These are phyloP conservation scores for Eurystomus glaucurus DNA, from an alignment of 2,797 vertebrate genomes.

Conservation along the genomic window DNA sequence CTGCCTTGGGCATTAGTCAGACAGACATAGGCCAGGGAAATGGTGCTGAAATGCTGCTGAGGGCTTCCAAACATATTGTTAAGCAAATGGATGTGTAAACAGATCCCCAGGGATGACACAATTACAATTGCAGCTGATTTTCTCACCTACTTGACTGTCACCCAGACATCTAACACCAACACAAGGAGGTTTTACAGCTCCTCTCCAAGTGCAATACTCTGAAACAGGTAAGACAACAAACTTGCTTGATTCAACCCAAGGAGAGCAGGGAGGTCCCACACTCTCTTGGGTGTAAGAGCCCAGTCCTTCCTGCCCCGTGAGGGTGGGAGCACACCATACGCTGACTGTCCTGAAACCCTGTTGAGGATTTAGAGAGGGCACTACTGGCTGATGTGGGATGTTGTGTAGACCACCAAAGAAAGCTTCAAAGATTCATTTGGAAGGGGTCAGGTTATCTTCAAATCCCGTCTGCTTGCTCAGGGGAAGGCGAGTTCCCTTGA, in stretches of 20 bases:
- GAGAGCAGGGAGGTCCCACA: background rate
- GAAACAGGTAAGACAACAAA: background rate
- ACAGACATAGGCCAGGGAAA: background rate
- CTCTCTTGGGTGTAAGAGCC: background rate
- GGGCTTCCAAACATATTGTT: slow-evolving; percentile 11
- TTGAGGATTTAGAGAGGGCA: background rate
- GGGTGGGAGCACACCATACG: background rate
- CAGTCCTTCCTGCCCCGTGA: background rate
- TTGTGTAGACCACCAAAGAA: background rate
- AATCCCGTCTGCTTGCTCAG: background rate
- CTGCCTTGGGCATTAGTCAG: slow-evolving; percentile 18
- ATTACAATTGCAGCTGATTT: background rate
- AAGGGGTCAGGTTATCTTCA: background rate
- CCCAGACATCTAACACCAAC: background rate
- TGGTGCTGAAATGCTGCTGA: background rate
- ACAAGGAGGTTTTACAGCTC: background rate
- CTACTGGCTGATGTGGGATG: background rate
- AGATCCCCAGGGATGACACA: slow-evolving; percentile 17
- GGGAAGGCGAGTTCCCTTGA: background rate
- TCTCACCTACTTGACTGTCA: slow-evolving; percentile 12
- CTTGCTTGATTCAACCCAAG: background rate
- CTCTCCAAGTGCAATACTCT: background rate
- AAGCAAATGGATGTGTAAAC: slow-evolving; percentile 45
- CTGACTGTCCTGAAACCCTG: background rate
- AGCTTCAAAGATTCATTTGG: background rate